Percentiles rank a stretch among this genome's conserved stretches.
These are phyloP conservation scores for Coptodon bakossiorum DNA, from an alignment of 2,113 vertebrate species.

Conservation along the genomic window DNA sequence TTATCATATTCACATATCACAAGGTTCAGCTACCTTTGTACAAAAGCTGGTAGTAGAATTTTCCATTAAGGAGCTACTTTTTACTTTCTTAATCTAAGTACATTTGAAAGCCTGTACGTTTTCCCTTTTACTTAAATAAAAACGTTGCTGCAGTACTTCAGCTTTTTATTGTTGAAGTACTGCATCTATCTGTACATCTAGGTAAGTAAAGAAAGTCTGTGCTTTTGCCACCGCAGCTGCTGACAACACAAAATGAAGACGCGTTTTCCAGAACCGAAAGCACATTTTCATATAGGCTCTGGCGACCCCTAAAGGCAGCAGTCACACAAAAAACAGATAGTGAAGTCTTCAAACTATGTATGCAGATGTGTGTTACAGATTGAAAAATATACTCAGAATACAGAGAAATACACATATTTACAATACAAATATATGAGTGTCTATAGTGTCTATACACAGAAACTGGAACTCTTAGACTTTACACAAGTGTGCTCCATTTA, in stretches of 20 bases:
- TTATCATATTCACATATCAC: neutral
- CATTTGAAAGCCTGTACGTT: neutral
- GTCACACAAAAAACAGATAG: neutral
- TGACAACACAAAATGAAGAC: neutral
- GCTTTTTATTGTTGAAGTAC: neutral
- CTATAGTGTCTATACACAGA: neutral
- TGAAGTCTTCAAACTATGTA: neutral
- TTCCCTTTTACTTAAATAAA: neutral
- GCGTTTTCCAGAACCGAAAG: fast-evolving
- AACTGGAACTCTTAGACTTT: neutral
- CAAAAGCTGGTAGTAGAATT: neutral
- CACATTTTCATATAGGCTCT: neutral
- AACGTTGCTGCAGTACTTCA: neutral
- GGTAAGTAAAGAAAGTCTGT: neutral
- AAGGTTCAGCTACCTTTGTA: neutral
- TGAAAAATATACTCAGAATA: neutral
- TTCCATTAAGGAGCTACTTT: neutral
- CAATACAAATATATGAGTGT: neutral
- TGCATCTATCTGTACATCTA: neutral
- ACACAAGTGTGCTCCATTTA: neutral
- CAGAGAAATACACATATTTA: neutral
- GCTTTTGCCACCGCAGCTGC: neutral
- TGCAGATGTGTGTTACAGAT: neutral
- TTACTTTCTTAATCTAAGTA: neutral
- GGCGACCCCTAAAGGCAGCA: neutral